Evolutionary conservation across 2,113 vertebrate species (phyloP), one percentile per base, ranked within the genome.

Genomic region (Brevimyrus niger): DNA sequence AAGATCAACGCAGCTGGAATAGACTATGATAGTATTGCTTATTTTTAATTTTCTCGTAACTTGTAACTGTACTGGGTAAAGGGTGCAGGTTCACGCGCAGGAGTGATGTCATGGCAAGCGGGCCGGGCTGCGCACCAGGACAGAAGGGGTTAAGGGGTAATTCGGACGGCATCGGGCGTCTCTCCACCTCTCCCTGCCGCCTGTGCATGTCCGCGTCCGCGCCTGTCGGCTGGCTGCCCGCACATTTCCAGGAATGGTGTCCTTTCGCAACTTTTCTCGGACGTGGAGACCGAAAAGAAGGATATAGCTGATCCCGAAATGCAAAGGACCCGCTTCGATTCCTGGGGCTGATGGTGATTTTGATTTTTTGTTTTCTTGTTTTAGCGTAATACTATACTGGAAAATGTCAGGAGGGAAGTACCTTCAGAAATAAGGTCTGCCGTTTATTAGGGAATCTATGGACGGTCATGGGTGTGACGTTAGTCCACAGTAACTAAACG

Each of bases 101-200:
- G 76, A 44, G 51, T 86, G 84, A 86, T 50, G 84, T 86, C 84
- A 82, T 82, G 76, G 73, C 73, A 35, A 38, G 73, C 27, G 27
- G 15, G 76, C 76, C 35, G 76, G 19, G 31, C 82, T 84, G 82
- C 50, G 85, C 27, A 50, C 48, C 85, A 48, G 85, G 85, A 87
- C 85, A 55, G 48, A 13, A 53, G 17, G 85, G 85, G 85, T 87
- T 87, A 87, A 38, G 27, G 85, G 85, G 85, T 87, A 87, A 87
- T 38, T 84, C 9, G 21, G 82, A 46, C 42, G 44, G 53, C 94
- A 92, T 91, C 35, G 91, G 90, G 91, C 92, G 90, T 87, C 92
- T 92, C 92, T 91, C 92, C 93, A 90, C 92, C 82, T 73, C 53
- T 27, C 38, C 69, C 88, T 50, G 90, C 86, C 47, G 11, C 9